A percentile compares a stretch with the other conserved stretches of the same genome.
Conservation (phyloP, 2,113 vertebrate genomes). For the Hypanus sabinus region DNA sequence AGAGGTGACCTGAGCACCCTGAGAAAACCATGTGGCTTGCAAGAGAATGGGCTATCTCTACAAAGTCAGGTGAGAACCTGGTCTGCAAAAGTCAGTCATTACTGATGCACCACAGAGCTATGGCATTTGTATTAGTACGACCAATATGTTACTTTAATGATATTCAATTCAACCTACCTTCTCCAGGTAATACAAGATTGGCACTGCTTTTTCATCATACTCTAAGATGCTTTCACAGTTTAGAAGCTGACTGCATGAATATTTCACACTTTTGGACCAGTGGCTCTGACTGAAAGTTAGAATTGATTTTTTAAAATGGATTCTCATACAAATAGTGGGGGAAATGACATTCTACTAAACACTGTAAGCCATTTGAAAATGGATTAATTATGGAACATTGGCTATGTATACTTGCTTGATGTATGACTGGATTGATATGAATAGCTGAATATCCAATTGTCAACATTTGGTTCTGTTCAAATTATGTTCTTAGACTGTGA, state of each 20-base stretch:
- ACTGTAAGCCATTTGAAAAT: neutral
- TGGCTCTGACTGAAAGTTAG: neutral
- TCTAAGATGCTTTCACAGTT: conserved; percentile 8
- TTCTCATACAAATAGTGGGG: neutral
- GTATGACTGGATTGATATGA: neutral
- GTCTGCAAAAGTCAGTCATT: too few relatives aligned
- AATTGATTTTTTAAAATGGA: neutral
- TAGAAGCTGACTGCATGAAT: conserved; percentile 3
- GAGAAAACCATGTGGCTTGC: too few relatives aligned
- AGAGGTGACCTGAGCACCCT: too few relatives aligned
- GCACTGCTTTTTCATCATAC: neutral
- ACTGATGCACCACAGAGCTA: too few relatives aligned
- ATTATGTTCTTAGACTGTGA: neutral
- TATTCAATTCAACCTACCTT: neutral
- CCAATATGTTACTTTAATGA: neutral
- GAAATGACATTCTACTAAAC: neutral
- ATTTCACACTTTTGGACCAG: conserved; percentile 19
- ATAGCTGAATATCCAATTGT: neutral
- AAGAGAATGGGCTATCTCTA: too few relatives aligned
- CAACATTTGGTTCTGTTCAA: neutral
- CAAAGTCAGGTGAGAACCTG: too few relatives aligned
- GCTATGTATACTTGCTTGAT: neutral
- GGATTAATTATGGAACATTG: neutral
- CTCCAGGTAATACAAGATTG: conserved; percentile 14
- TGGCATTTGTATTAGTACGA: too few relatives aligned